Base-by-base conservation (phyloP, 2,888 invertebrate species). In the Cheilosia pagana region DNA sequence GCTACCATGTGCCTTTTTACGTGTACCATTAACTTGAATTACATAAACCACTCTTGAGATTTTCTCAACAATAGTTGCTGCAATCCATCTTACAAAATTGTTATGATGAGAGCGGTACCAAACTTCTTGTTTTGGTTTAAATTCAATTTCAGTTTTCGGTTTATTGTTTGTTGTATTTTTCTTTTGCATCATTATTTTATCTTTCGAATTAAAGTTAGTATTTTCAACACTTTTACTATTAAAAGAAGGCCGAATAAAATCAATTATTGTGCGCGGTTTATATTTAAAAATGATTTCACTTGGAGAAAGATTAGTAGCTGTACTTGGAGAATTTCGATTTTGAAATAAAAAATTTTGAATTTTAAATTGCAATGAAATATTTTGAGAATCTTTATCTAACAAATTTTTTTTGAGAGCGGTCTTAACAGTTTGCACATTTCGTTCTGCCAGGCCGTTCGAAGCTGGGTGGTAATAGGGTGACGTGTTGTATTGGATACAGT, bases 211-310 rank as follows among this genome's bases (percentile, higher is more conserved):
- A 14, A 43, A 41, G 39, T 43, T 14, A 41, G 23, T 21, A 43
- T 59, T 41, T 59, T 59, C 59, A 39, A 12, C 7, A 59, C 41
- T 59, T 59, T 23, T 59, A 23, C 19, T 41, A 39, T 39, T 21
- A n/a, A 23, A 7, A 14, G 35, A 31, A 12, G 21, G 41, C 6
- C 35, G 21, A 39, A 59, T 59, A 12, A 59, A 59, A 45, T 45
- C 45, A 6, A 45, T 8, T 45, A 45, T 45, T 45, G 21, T 41
- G 35, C 41, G 57, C 14, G 57, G 57, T 59, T 59, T 59, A 14
- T 59, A 59, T 39, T 59, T 59, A 59, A 59, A 59, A 41, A 59
- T 59, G 10, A 41, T 16, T 60, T 60, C 23, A 19, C 60, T 60
- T 7, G 60, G 25, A 43, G 45, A 45, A 25, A 60, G n/a, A 45